Evolutionary conservation across 2,113 vertebrate species (phyloP).

Genomic region (Eulemur rufifrons): DNA sequence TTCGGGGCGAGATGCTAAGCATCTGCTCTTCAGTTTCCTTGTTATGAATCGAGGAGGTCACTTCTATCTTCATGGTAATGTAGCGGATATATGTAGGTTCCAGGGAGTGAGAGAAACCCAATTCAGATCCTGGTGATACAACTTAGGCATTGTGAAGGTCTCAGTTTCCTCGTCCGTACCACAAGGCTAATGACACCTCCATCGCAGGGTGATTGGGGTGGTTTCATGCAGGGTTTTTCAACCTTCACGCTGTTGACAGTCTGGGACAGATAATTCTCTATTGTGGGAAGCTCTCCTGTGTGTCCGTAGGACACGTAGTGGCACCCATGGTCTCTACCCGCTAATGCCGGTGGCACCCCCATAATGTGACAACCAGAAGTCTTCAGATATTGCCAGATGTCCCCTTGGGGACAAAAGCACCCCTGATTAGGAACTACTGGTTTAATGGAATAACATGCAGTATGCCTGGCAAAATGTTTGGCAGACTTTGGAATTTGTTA

Average conservation of each 20-base stretch:
- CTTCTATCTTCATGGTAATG: not conserved
- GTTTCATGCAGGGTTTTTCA: too few relatives aligned
- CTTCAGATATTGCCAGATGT: not conserved
- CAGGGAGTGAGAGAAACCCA: not conserved
- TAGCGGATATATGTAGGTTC: not conserved
- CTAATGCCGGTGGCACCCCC: not conserved
- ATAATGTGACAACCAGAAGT: not conserved
- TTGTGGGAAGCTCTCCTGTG: not conserved
- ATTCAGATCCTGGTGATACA: rapidly evolving
- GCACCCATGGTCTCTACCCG: not conserved
- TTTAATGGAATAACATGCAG: not conserved
- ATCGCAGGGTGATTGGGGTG: too few relatives aligned
- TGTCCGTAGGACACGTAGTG: not conserved
- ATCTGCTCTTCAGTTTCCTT: not conserved
- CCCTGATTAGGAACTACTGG: not conserved
- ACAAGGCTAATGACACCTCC: not conserved
- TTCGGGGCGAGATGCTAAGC: rapidly evolving
- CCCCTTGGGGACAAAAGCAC: too few relatives aligned
- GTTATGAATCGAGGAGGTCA: not conserved
- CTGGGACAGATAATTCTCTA: not conserved
- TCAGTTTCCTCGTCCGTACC: not conserved
- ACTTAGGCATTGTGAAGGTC: rapidly evolving
- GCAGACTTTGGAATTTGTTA: not conserved
- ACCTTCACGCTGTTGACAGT: not conserved
- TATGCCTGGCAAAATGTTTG: not conserved